These are phyloP conservation scores for Trachops cirrhosus DNA, from an alignment of 2,797 vertebrate genomes.

Conservation along the genomic window DNA sequence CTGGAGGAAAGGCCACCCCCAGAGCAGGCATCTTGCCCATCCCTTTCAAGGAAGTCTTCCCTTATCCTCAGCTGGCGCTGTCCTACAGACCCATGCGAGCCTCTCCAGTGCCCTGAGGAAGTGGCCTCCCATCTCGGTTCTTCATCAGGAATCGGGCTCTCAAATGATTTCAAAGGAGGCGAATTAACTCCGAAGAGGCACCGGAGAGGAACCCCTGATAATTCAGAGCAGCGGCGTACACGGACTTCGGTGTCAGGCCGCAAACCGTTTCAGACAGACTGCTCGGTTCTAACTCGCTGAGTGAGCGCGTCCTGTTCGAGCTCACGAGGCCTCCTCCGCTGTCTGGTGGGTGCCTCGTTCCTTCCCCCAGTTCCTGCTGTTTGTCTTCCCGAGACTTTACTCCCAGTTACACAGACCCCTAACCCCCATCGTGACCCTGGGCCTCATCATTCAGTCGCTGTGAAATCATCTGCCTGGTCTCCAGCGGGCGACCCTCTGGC, in stretches of 20 bases:
- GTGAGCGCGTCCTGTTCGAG: neutral
- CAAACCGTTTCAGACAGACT: neutral
- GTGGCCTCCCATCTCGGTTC: too few species aligned
- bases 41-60: too few species aligned
- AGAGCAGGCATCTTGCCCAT: neutral
- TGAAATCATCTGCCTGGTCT: neutral
- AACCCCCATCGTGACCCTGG: neutral
- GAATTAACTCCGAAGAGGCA: too few species aligned
- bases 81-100: too few species aligned
- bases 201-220: too few species aligned
- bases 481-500: neutral
- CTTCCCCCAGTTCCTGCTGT: neutral
- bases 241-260: neutral
- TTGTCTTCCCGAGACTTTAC: conserved; percentile 22
- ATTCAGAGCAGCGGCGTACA: neutral
- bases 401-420: neutral
- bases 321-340: neutral
- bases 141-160: too few species aligned
- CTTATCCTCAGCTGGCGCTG: too few species aligned
- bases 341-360: neutral
- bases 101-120: too few species aligned
- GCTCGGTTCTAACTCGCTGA: neutral
- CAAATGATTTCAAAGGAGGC: too few species aligned
- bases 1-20: neutral
- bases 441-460: neutral